A percentile compares a stretch with the other conserved stretches of the same genome.
These are phyloP conservation scores for Eupristina koningsbergeri DNA, from an alignment of 1,140 invertebrate genomes.

Conservation along the genomic window DNA sequence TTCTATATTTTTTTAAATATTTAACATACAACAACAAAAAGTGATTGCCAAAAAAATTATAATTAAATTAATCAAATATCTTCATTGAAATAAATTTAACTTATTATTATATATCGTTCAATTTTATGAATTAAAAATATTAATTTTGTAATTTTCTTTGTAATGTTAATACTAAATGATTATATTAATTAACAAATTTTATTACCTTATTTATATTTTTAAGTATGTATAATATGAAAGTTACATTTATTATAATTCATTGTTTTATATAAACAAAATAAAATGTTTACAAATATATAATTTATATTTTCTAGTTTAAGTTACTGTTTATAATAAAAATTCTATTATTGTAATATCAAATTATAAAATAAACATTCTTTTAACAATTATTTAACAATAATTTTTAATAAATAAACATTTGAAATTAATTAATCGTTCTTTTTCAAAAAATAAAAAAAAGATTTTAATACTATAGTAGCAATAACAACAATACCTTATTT, in stretches of 20 bases:
- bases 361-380: too few relatives aligned
- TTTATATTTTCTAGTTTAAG: too few relatives aligned
- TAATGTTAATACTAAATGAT: slow-evolving; percentile 50
- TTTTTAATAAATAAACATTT: too few relatives aligned
- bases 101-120: slow-evolving; percentile 10
- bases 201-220: slow-evolving; percentile 16
- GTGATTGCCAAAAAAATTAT: slow-evolving; percentile 4
- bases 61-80: background rate
- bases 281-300: too few relatives aligned
- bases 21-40: background rate
- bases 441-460: too few relatives aligned
- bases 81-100: background rate
- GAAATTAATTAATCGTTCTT: too few relatives aligned
- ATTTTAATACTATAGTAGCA: too few relatives aligned
- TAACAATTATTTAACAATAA: too few relatives aligned
- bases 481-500: too few relatives aligned
- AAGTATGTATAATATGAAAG: background rate
- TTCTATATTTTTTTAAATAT: background rate
- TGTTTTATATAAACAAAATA: background rate
- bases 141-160: slow-evolving; percentile 53
- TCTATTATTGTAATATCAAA: too few relatives aligned
- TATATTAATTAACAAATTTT: slow-evolving; percentile 21
- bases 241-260: background rate
- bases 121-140: slow-evolving; percentile 32
- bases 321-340: too few relatives aligned